phyloP scores from a whole-genome alignment of 2,113 vertebrate genomes.

The Entelurus aequoreus region DNA sequence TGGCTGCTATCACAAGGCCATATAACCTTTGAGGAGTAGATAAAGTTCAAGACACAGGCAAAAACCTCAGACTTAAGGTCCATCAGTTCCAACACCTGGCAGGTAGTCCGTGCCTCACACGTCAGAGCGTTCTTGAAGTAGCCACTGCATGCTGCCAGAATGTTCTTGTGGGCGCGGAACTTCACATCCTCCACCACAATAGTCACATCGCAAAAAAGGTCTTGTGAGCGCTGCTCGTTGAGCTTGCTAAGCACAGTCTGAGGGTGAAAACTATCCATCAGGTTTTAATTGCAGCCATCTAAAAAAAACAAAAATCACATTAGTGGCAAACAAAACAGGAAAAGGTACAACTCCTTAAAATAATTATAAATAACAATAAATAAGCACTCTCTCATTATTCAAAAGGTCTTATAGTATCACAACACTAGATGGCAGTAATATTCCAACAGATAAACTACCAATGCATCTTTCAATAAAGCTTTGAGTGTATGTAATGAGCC shows the following conservation, averaged over 20 bases:
- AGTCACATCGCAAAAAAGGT: slow-evolving; percentile 93
- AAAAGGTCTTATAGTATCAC: slow-evolving; percentile 8
- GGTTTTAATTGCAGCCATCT: slow-evolving; percentile 86
- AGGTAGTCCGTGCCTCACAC: slow-evolving; percentile 79
- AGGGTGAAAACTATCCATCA: slow-evolving; percentile 88
- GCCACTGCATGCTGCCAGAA: slow-evolving; percentile 91
- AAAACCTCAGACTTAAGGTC: slow-evolving; percentile 97
- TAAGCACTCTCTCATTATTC: too few species aligned
- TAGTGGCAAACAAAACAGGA: neutral
- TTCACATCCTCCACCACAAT: slow-evolving; percentile 98
- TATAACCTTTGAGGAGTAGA: slow-evolving; percentile 90
- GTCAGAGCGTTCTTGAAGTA: slow-evolving; percentile 92
- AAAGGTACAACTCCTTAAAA: slow-evolving; percentile 1
- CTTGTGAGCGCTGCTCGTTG: slow-evolving; percentile 91
- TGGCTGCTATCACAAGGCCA: slow-evolving; percentile 77
- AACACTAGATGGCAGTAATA: slow-evolving; percentile 72
- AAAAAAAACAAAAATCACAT: slow-evolving; percentile 38
- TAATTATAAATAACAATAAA: neutral
- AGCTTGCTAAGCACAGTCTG: slow-evolving; percentile 85
- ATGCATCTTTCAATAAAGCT: neutral
- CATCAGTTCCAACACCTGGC: slow-evolving; percentile 90
- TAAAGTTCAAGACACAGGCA: slow-evolving; percentile 92
- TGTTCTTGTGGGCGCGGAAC: slow-evolving; percentile 94
- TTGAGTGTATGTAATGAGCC: neutral
- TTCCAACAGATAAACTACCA: slow-evolving; percentile 18